phyloP scores from a whole-genome alignment of 2,797 vertebrate species.

The Moxostoma hubbsi region DNA sequence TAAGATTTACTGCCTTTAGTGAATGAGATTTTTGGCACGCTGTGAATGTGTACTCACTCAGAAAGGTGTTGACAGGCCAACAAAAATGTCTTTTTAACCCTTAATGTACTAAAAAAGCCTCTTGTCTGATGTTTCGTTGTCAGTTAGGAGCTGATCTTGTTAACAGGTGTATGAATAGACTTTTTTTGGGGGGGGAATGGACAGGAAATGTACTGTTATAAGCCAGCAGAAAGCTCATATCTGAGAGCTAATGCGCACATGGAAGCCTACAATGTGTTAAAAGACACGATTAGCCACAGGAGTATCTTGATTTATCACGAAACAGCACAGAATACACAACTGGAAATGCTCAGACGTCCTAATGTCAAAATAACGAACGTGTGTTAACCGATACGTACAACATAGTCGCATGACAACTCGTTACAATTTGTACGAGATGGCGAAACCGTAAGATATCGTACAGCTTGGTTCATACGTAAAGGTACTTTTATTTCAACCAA shows the following conservation, averaged over 20 bases:
- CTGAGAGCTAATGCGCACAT: conserved; percentile 11
- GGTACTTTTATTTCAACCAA: no score
- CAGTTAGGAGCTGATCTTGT: conserved; percentile 10
- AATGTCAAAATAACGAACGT: no score
- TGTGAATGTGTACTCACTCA: conserved; percentile 36
- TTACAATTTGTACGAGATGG: no score
- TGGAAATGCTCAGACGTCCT: no score
- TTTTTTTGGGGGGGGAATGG: background rate
- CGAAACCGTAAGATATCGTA: no score
- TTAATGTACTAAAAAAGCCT: background rate
- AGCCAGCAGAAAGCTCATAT: conserved; percentile 24
- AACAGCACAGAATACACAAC: conserved; percentile 22
- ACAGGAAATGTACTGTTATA: conserved; percentile 38
- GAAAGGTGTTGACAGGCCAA: conserved; percentile 62
- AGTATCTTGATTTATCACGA: conserved; percentile 47
- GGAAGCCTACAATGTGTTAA: conserved; percentile 26
- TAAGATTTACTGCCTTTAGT: conserved; percentile 71
- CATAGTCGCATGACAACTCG: no score
- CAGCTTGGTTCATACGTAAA: no score
- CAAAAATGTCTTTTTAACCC: conserved; percentile 50
- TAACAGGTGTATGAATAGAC: conserved; percentile 27
- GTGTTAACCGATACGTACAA: no score
- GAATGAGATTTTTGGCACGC: conserved; percentile 73
- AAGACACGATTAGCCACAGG: conserved; percentile 48
- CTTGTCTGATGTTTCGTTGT: background rate